These are phyloP conservation scores for Bellardia bayeri DNA, from an alignment of 2,888 invertebrate genomes.

Conservation along the genomic window DNA sequence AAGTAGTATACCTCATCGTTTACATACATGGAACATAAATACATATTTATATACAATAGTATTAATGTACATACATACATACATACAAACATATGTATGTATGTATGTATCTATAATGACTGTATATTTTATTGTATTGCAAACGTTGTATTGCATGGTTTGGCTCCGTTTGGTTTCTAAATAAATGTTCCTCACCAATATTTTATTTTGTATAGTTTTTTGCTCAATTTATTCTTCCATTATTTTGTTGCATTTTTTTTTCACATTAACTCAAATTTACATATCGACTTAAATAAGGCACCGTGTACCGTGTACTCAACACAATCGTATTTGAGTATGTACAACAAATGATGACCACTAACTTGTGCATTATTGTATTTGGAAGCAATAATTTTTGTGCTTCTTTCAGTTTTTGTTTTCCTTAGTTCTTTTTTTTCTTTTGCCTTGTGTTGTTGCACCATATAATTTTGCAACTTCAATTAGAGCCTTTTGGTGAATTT, in stretches of 20 bases:
- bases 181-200: slow-evolving; percentile 64
- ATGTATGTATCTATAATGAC: not conserved
- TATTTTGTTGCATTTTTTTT: slow-evolving; percentile 34
- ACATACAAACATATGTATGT: not conserved
- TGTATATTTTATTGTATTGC: slow-evolving; percentile 49
- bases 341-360: slow-evolving; percentile 60
- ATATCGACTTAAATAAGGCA: slow-evolving; percentile 64
- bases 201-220: slow-evolving; percentile 49
- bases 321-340: not conserved
- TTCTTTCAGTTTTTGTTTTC: not conserved
- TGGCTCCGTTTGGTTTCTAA: slow-evolving; percentile 56
- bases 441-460: slow-evolving; percentile 54
- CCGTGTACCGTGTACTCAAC: slow-evolving; percentile 35
- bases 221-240: not conserved
- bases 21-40: not conserved
- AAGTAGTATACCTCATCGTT: slow-evolving; percentile 24
- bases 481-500: slow-evolving; percentile 68
- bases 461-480: slow-evolving; percentile 72
- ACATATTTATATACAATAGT: not conserved
- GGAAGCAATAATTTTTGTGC: slow-evolving; percentile 66
- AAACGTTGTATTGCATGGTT: slow-evolving; percentile 57
- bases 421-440: not conserved
- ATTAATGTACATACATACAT: not conserved
- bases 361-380: slow-evolving; percentile 62
- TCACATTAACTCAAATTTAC: slow-evolving; percentile 62